phyloP scores from a whole-genome alignment of 2,888 invertebrate species.

The Platycnemis pennipes region DNA sequence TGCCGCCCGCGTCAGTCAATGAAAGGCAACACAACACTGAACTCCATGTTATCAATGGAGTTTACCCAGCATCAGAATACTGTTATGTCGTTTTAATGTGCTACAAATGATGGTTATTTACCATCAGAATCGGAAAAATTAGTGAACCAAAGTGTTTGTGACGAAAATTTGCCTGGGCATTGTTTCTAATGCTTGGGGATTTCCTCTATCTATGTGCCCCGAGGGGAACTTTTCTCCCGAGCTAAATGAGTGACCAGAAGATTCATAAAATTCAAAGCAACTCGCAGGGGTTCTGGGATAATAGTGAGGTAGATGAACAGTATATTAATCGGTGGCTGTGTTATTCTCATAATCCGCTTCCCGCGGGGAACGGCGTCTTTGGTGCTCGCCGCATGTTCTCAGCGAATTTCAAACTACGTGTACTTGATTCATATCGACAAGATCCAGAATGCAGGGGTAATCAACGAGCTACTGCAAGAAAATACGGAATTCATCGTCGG shows the following conservation, averaged over 20 bases:
- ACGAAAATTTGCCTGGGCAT: background rate
- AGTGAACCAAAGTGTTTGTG: conserved; percentile 29
- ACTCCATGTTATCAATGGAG: conserved; percentile 44
- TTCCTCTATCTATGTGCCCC: conserved; percentile 58
- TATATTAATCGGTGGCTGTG: conserved; percentile 54
- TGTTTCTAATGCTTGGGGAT: conserved; percentile 58
- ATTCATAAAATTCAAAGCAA: background rate
- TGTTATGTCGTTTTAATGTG: background rate
- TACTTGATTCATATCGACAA: conserved; percentile 91
- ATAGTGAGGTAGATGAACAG: conserved; percentile 22
- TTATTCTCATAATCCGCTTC: conserved; percentile 41
- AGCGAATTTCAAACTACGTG: conserved; percentile 93
- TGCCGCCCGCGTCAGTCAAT: conserved; percentile 63
- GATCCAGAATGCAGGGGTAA: conserved; percentile 94
- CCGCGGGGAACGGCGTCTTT: conserved; percentile 71
- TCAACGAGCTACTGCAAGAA: conserved; percentile 93
- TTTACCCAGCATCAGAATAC: background rate
- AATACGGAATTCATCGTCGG: conserved; percentile 93
- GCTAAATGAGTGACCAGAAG: conserved; percentile 59
- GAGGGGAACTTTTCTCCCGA: conserved; percentile 42
- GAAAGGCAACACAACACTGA: conserved; percentile 41
- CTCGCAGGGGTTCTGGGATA: conserved; percentile 6
- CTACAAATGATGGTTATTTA: background rate
- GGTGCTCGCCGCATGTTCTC: conserved; percentile 88
- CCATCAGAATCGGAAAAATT: background rate